Evolutionary conservation across 2,113 vertebrate genomes (phyloP).

Genomic region (Gavialis gangeticus): DNA sequence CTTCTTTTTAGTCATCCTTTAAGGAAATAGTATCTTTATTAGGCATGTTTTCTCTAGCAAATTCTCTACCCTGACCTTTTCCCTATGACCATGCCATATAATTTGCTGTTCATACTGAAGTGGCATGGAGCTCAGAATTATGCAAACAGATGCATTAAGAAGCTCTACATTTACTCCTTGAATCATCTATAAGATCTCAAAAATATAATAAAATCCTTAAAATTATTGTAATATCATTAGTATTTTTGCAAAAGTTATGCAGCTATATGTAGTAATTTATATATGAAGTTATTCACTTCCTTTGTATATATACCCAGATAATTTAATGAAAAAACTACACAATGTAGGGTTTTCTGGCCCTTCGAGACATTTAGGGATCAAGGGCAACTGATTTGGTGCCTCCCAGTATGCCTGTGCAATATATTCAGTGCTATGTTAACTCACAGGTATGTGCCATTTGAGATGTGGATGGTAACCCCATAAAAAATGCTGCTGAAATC

Average conservation of each 20-base stretch:
- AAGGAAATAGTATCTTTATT: not conserved
- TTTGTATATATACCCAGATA: slow-evolving; percentile 15
- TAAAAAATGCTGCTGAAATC: not conserved
- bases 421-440: not conserved
- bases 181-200: slow-evolving; percentile 38
- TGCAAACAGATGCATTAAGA: not conserved
- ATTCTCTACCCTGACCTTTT: not conserved
- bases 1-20: not conserved
- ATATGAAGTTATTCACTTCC: not conserved
- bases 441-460: not conserved
- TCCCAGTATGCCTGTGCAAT: slow-evolving; percentile 27
- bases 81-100: not conserved
- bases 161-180: slow-evolving; percentile 9
- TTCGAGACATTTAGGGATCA: slow-evolving; percentile 43
- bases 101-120: not conserved
- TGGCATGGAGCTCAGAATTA: not conserved
- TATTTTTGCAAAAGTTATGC: slow-evolving; percentile 16
- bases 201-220: slow-evolving; percentile 15
- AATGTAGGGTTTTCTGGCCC: slow-evolving; percentile 33
- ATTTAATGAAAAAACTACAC: slow-evolving; percentile 55
- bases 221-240: not conserved
- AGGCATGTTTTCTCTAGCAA: not conserved
- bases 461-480: not conserved
- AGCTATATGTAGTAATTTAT: not conserved
- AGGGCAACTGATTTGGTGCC: slow-evolving; percentile 30